phyloP scores from a whole-genome alignment of 1,140 invertebrate species.

The Theocolax elegans region DNA sequence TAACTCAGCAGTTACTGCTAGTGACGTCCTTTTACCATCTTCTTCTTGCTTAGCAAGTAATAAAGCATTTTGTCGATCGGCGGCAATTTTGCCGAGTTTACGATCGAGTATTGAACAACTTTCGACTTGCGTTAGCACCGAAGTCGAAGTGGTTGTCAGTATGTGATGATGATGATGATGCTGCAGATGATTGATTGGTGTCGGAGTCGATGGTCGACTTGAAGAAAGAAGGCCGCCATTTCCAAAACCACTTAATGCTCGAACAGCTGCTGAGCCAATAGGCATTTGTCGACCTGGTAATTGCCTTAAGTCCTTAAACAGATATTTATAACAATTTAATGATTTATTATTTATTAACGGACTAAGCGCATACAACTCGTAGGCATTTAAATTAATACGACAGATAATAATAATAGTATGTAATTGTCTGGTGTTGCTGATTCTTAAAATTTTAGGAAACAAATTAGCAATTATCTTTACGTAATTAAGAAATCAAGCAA shows the following conservation, averaged over 20 bases:
- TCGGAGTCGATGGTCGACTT: slow-evolving; percentile 63
- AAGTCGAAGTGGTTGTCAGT: background rate
- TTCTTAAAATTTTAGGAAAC: no score
- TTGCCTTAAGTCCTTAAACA: slow-evolving; percentile 60
- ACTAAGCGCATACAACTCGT: no score
- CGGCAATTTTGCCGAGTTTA: slow-evolving; percentile 59
- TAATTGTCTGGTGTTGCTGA: no score
- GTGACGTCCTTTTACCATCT: background rate
- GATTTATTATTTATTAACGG: background rate
- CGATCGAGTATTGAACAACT: slow-evolving; percentile 51
- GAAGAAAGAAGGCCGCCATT: slow-evolving; percentile 57
- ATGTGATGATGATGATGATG: slow-evolving; percentile 20
- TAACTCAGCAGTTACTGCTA: background rate
- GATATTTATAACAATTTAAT: background rate
- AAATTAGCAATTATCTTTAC: no score
- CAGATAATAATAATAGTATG: no score
- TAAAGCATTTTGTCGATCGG: slow-evolving; percentile 56
- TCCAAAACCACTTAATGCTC: slow-evolving; percentile 71
- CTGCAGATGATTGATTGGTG: slow-evolving; percentile 36
- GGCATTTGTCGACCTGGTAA: slow-evolving; percentile 61
- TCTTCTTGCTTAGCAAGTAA: background rate
- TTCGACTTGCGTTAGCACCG: background rate
- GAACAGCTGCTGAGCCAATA: slow-evolving; percentile 72
- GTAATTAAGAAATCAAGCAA: no score
- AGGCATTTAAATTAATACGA: no score